Conservation (phyloP, 1,140 invertebrate genomes). For the Tetragonula clypearis region DNA sequence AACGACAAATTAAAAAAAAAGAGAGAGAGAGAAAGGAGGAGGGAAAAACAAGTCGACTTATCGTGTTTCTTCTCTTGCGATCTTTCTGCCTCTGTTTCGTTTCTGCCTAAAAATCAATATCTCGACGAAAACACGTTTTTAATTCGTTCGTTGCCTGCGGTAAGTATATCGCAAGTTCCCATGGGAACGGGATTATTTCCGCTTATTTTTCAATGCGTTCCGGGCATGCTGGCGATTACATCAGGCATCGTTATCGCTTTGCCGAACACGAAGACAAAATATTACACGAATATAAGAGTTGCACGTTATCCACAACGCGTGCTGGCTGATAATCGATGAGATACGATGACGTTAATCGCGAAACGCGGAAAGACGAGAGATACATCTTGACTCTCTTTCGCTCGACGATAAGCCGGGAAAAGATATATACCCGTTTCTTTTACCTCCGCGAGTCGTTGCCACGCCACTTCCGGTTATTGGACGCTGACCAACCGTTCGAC, state of each 20-base stretch:
- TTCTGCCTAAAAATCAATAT: not conserved
- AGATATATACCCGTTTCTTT: not conserved
- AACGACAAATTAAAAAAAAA: not conserved
- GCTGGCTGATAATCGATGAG: not conserved
- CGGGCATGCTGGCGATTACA: not conserved
- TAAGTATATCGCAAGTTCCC: not conserved
- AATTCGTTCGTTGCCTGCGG: not conserved
- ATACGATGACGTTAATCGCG: not conserved
- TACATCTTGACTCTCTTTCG: not conserved
- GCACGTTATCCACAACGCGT: not conserved
- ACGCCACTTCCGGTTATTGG: conserved; percentile 2
- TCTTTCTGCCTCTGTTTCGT: not conserved
- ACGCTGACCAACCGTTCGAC: conserved; percentile 20
- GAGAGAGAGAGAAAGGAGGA: not conserved
- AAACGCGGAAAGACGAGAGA: not conserved
- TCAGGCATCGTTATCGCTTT: not conserved
- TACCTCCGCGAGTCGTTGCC: not conserved
- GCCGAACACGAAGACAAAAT: not conserved
- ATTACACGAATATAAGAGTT: not conserved
- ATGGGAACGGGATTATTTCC: not conserved
- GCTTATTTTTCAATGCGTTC: not conserved
- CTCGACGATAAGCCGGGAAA: not conserved
- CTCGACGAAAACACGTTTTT: not conserved
- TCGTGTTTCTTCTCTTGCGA: not conserved
- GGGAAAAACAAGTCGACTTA: not conserved